These are phyloP conservation scores for Anabas testudineus DNA, from an alignment of 2,797 vertebrate genomes.

Conservation along the genomic window DNA sequence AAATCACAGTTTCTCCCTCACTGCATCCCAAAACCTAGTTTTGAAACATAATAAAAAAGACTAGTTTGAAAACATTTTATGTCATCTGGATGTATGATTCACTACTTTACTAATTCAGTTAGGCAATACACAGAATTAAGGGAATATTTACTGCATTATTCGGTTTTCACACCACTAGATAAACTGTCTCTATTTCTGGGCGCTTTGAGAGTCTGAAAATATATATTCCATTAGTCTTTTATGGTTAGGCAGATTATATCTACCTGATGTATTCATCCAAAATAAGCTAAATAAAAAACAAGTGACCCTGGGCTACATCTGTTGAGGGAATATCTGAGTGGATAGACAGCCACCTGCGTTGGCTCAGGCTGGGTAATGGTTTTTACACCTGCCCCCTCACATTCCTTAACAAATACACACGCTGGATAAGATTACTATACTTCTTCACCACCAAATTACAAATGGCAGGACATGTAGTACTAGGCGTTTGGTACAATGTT, in stretches of 20 bases:
- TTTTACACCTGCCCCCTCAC: slow-evolving; percentile 58
- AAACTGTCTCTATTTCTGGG: slow-evolving; percentile 8
- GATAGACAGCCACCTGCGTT: slow-evolving; percentile 26
- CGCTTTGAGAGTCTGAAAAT: slow-evolving; percentile 32
- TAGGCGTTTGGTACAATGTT: background rate
- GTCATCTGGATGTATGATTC: slow-evolving; percentile 25
- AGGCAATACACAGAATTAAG: slow-evolving; percentile 3
- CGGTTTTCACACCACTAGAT: slow-evolving; percentile 11
- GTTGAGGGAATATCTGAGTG: slow-evolving; percentile 17
- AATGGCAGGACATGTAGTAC: slow-evolving; percentile 2
- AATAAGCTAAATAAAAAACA: slow-evolving; percentile 44
- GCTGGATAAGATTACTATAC: slow-evolving; percentile 48
- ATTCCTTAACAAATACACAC: slow-evolving; percentile 46
- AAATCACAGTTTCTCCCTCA: slow-evolving; percentile 33
- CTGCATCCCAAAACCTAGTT: slow-evolving; percentile 17
- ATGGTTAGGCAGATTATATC: slow-evolving; percentile 12
- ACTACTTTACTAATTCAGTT: slow-evolving; percentile 15
- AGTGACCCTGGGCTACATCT: slow-evolving; percentile 18
- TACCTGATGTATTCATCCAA: slow-evolving; percentile 35
- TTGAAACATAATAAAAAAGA: slow-evolving; percentile 16
- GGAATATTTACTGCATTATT: slow-evolving; percentile 31
- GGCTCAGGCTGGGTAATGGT: slow-evolving; percentile 50
- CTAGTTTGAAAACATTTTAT: slow-evolving; percentile 14
- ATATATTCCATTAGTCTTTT: slow-evolving; percentile 8
- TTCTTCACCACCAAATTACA: slow-evolving; percentile 15